A percentile compares a stretch with the other conserved stretches of the same genome.
Evolutionary conservation across 1,140 invertebrate genomes (phyloP).

Genomic region (Pissodes strobi): DNA sequence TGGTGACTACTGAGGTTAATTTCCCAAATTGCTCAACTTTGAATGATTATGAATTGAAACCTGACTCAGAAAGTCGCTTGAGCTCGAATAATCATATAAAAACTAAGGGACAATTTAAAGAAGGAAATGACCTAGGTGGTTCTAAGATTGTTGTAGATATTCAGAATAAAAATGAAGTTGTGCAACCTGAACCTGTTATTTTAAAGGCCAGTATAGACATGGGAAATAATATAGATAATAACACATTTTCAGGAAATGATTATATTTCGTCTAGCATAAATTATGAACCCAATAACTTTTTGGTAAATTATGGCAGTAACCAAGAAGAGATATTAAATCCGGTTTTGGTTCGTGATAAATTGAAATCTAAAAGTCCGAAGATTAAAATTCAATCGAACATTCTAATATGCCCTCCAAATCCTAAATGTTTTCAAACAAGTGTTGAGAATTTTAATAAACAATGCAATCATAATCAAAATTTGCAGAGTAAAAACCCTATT

Average conservation of each 20-base stretch:
- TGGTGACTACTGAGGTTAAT: background rate
- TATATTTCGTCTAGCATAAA: background rate
- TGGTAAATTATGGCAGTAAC: background rate
- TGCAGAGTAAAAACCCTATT: constrained; percentile 8
- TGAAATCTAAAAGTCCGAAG: background rate
- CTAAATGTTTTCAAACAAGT: background rate
- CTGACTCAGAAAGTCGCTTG: background rate
- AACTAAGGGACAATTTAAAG: no score
- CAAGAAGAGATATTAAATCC: background rate
- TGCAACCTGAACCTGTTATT: no score
- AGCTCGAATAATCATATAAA: no score
- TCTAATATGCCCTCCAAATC: constrained; percentile 18
- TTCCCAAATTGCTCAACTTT: background rate
- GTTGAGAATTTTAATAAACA: background rate
- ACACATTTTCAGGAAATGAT: background rate
- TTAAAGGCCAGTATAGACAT: background rate
- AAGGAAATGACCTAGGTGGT: no score
- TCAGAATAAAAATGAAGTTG: no score
- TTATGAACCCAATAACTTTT: constrained; percentile 1
- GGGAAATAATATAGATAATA: background rate
- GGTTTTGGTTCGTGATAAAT: background rate
- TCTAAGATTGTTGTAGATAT: no score
- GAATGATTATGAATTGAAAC: constrained; percentile 7
- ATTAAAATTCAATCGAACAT: constrained; percentile 30
- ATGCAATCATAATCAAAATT: background rate